Conservation (phyloP, 2,113 vertebrate species). For the Desmodus rotundus region DNA sequence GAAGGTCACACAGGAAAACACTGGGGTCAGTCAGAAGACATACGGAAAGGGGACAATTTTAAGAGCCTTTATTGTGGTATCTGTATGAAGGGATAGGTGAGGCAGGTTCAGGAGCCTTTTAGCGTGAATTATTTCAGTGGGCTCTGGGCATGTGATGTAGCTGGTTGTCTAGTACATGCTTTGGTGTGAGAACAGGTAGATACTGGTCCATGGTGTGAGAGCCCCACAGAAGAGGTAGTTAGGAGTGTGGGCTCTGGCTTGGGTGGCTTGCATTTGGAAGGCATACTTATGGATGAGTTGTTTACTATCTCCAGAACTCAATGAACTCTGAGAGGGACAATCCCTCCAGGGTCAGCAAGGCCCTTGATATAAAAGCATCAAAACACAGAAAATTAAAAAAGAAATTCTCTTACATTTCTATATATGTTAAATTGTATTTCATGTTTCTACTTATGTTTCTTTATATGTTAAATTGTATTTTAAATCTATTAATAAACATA, state of each 20-base stretch:
- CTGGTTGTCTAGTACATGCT: not conserved
- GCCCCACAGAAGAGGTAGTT: not conserved
- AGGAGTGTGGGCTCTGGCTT: not conserved
- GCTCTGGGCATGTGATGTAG: not conserved
- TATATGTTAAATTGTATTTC: too few species aligned
- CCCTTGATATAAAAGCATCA: not conserved
- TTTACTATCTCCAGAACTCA: not conserved
- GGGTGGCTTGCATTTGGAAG: not conserved
- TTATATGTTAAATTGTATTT: not conserved
- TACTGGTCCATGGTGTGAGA: not conserved
- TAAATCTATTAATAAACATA: not conserved
- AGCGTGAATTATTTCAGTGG: not conserved
- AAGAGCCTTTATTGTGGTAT: too few species aligned
- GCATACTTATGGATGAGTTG: not conserved
- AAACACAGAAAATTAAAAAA: not conserved
- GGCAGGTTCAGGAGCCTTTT: not conserved
- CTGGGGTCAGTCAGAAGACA: not conserved
- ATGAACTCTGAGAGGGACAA: too few species aligned
- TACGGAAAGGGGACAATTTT: too few species aligned
- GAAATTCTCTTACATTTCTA: too few species aligned
- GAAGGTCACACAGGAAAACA: not conserved
- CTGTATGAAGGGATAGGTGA: too few species aligned
- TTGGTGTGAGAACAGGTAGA: not conserved
- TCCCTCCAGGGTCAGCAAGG: not conserved
- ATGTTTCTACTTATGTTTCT: not conserved